These are phyloP conservation scores for Dasypus novemcinctus DNA, from an alignment of 2,113 vertebrate species.

Conservation along the genomic window DNA sequence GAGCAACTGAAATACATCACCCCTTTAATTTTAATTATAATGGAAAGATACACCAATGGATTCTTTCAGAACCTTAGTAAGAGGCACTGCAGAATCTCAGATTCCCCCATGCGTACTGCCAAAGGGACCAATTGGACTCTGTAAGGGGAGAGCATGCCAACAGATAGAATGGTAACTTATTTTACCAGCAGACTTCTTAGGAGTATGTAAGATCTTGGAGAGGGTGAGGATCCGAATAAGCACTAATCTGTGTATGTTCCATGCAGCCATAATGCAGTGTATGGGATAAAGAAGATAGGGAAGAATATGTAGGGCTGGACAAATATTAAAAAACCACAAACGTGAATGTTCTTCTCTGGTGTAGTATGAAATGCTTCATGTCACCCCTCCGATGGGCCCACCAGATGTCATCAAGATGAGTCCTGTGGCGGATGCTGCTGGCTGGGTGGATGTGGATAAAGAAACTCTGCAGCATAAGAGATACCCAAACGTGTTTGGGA, in stretches of 20 bases:
- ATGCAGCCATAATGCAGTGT: rapidly evolving
- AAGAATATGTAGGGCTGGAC: background rate
- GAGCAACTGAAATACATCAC: background rate
- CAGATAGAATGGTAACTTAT: background rate
- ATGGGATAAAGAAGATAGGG: background rate
- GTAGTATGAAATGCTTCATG: conserved; percentile 98
- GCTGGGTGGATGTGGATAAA: conserved; percentile 94
- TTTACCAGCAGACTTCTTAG: background rate
- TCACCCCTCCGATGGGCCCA: conserved; percentile 97
- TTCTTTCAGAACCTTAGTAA: background rate
- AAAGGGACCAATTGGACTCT: background rate
- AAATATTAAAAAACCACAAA: background rate
- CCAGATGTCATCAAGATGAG: conserved; percentile 88
- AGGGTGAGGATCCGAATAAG: background rate
- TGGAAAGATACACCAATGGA: background rate
- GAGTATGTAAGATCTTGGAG: background rate
- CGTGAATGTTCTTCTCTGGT: conserved; percentile 17
- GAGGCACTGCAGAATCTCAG: background rate
- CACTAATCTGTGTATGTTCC: rapidly evolving
- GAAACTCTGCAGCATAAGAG: conserved; percentile 92
- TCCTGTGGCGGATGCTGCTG: conserved; percentile 85
- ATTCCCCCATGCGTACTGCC: background rate
- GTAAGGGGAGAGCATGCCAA: background rate
- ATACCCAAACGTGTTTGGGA: conserved; percentile 95
- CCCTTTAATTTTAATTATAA: background rate